Conservation (phyloP, 1,140 invertebrate genomes). For the Glossosoma conforme region DNA sequence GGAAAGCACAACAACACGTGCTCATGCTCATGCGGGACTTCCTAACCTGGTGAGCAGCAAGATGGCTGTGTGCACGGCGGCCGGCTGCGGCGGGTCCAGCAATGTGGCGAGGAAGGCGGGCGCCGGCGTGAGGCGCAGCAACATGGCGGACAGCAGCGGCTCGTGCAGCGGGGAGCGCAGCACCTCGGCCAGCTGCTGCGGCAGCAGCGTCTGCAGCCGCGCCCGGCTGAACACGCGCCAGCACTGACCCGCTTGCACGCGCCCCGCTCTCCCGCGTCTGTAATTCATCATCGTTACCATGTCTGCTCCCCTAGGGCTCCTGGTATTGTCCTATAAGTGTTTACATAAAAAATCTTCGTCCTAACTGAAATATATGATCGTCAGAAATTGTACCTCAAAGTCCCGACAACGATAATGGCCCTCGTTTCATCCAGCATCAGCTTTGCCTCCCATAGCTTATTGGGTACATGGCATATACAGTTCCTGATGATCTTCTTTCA, state of each 20-base stretch:
- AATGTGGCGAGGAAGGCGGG: constrained; percentile 60
- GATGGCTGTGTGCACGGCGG: constrained; percentile 61
- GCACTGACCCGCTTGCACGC: constrained; percentile 69
- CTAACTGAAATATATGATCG: no score
- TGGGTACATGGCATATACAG: no score
- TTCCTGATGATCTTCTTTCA: no score
- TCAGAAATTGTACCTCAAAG: no score
- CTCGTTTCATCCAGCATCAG: no score
- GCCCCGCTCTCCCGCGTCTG: constrained; percentile 67
- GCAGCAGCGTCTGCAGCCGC: constrained; percentile 41
- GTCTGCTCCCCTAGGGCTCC: no score
- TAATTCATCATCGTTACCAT: not conserved
- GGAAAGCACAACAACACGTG: no score
- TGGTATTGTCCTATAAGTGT: no score
- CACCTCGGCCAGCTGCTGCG: constrained; percentile 58
- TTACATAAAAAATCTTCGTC: no score
- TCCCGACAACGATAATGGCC: no score
- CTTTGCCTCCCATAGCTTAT: no score
- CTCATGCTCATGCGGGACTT: no score
- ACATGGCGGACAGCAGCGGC: constrained; percentile 58
- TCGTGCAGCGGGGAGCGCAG: constrained; percentile 58
- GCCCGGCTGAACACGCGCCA: constrained; percentile 66
- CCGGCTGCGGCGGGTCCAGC: constrained; percentile 62
- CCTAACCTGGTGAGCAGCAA: constrained; percentile 44
- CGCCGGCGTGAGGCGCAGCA: constrained; percentile 65